A percentile compares a stretch with the other conserved stretches of the same genome.
Evolutionary conservation across 2,888 invertebrate species (phyloP).

Genomic region (Lasioglossum marginatum): DNA sequence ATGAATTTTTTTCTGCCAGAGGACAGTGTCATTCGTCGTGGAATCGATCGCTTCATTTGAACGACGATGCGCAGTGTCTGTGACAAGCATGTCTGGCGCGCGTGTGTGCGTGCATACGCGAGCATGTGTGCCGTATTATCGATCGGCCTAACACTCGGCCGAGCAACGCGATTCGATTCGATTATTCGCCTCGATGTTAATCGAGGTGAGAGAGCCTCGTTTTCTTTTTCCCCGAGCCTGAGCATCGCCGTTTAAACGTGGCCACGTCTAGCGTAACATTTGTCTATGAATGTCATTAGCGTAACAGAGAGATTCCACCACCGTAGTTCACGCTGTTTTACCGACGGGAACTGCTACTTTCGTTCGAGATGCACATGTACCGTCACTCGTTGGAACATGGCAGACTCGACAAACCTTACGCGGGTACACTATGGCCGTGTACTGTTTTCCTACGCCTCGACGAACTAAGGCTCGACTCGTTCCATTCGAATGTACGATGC

Average conservation of each 20-base stretch:
- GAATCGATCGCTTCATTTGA: constrained; percentile 74
- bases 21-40: constrained; percentile 60
- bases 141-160: constrained; percentile 28
- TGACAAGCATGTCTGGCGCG: constrained; percentile 60
- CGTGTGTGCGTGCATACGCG: constrained; percentile 52
- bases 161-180: constrained; percentile 4
- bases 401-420: constrained; percentile 59
- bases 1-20: constrained; percentile 40
- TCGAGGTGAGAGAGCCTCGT: neutral
- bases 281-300: constrained; percentile 55
- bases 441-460: constrained; percentile 6
- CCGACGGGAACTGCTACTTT: constrained; percentile 28
- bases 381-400: constrained; percentile 36
- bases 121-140: constrained; percentile 57
- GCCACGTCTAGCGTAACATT: constrained; percentile 58
- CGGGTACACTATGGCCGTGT: constrained; percentile 29
- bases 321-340: constrained; percentile 38
- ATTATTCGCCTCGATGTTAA: constrained; percentile 14
- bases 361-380: constrained; percentile 24
- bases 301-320: constrained; percentile 37
- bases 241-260: constrained; percentile 65
- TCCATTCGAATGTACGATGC: neutral
- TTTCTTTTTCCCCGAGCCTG: constrained; percentile 10
- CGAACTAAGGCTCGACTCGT: constrained; percentile 28
- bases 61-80: constrained; percentile 76